Percentiles rank a stretch among this genome's conserved stretches.
Evolutionary conservation across 2,888 invertebrate species (phyloP).

Genomic region (Rhodophaea formosa): DNA sequence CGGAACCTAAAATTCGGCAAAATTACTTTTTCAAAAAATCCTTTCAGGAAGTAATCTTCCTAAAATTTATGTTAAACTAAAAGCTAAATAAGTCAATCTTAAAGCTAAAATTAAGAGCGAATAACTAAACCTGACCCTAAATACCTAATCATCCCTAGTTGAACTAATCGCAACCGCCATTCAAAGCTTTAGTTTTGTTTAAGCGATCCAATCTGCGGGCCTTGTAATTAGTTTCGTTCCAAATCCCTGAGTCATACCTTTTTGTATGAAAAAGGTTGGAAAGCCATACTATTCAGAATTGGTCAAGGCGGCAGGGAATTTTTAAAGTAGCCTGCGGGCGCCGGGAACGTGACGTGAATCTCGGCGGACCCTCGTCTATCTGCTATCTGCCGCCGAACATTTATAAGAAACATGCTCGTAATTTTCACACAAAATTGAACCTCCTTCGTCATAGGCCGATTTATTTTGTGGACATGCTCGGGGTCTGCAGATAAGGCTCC

Average conservation of each 20-base stretch:
- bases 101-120: no score
- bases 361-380: conserved; percentile 37
- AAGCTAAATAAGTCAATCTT: no score
- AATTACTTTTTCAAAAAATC: no score
- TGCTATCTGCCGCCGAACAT: conserved; percentile 42
- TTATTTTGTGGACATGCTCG: conserved; percentile 62
- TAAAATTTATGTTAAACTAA: no score
- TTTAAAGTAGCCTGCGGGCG: conserved; percentile 56
- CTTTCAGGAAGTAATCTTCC: no score
- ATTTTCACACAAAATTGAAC: conserved; percentile 70
- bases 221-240: conserved; percentile 36
- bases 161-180: not conserved
- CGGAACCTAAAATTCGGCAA: no score
- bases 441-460: conserved; percentile 56
- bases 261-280: conserved; percentile 39
- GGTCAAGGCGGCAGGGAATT: conserved; percentile 45
- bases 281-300: conserved; percentile 31
- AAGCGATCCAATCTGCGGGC: conserved; percentile 12
- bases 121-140: not conserved
- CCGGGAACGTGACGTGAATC: conserved; percentile 60
- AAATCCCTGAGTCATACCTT: conserved; percentile 37
- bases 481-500: conserved; percentile 54
- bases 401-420: conserved; percentile 51
- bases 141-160: not conserved
- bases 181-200: conserved; percentile 2